A percentile compares a stretch with the other conserved stretches of the same genome.
Conservation (phyloP, 2,888 invertebrate genomes). For the Villa cingulata region DNA sequence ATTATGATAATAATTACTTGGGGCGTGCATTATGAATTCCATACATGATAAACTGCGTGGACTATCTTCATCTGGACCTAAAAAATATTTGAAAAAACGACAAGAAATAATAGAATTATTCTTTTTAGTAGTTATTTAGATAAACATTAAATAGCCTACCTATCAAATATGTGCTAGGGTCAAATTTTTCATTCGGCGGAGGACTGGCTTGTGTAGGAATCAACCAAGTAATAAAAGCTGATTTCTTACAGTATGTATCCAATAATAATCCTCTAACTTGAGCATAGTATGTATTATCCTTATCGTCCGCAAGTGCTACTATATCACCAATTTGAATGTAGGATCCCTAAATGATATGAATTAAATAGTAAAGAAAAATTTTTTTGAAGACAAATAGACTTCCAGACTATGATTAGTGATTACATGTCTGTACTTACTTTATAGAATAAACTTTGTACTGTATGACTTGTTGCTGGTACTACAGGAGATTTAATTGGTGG, state of each 20-base stretch:
- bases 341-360: conserved; percentile 40
- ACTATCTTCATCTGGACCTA: conserved; percentile 81
- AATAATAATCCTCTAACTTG: conserved; percentile 80
- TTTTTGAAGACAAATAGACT: no score
- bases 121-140: neutral
- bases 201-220: conserved; percentile 73
- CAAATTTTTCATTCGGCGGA: conserved; percentile 63
- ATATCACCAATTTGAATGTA: conserved; percentile 87
- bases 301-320: conserved; percentile 66
- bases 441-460: conserved; percentile 65
- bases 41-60: conserved; percentile 73
- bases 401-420: no score
- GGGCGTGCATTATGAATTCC: conserved; percentile 89
- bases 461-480: conserved; percentile 67
- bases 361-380: no score
- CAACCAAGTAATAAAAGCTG: conserved; percentile 83
- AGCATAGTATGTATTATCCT: conserved; percentile 70
- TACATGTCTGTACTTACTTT: conserved; percentile 42
- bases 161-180: conserved; percentile 78
- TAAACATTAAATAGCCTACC: conserved; percentile 39
- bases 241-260: conserved; percentile 87
- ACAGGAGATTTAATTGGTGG: conserved; percentile 42
- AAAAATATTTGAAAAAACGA: conserved; percentile 17
- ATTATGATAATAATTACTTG: conserved; percentile 76
- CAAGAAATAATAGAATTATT: neutral